Evolutionary conservation across 2,113 vertebrate genomes (phyloP).

Genomic region (Stigmatopora argus): DNA sequence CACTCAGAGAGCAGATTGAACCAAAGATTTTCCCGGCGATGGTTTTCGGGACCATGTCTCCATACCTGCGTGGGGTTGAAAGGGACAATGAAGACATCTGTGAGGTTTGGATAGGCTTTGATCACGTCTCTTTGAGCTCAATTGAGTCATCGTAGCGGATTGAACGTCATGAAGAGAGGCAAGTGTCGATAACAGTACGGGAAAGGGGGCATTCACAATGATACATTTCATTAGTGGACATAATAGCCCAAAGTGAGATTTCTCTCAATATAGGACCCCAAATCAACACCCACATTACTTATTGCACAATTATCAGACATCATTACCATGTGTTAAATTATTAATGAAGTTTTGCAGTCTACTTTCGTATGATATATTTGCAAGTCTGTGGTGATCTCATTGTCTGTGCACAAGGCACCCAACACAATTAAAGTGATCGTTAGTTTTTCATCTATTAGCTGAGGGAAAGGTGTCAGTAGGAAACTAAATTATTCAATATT

Average conservation of each 20-base stretch:
- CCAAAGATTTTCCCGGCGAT: slow-evolving; percentile 98
- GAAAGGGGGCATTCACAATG: no score
- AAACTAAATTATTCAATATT: slow-evolving; percentile 30
- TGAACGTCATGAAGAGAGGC: background rate
- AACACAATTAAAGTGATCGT: slow-evolving; percentile 40
- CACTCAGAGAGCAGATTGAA: slow-evolving; percentile 95
- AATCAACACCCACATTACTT: slow-evolving; percentile 1
- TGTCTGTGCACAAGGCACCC: slow-evolving; percentile 37
- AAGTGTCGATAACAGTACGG: no score
- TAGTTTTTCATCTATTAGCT: background rate
- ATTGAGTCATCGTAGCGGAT: background rate
- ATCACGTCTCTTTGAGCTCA: background rate
- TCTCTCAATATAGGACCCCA: background rate
- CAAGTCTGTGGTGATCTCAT: slow-evolving; percentile 53
- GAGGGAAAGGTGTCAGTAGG: slow-evolving; percentile 23
- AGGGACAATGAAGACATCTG: background rate
- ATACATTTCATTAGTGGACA: background rate
- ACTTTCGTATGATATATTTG: slow-evolving; percentile 58
- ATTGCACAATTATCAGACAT: slow-evolving; percentile 34
- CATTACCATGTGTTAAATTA: slow-evolving; percentile 51
- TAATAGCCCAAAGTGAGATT: background rate
- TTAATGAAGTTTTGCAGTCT: slow-evolving; percentile 46
- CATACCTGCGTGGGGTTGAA: slow-evolving; percentile 73
- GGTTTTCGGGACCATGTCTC: slow-evolving; percentile 98
- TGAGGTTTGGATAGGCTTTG: background rate